Base-by-base conservation (phyloP, 2,888 invertebrate genomes). In the Parelbella ahira region DNA sequence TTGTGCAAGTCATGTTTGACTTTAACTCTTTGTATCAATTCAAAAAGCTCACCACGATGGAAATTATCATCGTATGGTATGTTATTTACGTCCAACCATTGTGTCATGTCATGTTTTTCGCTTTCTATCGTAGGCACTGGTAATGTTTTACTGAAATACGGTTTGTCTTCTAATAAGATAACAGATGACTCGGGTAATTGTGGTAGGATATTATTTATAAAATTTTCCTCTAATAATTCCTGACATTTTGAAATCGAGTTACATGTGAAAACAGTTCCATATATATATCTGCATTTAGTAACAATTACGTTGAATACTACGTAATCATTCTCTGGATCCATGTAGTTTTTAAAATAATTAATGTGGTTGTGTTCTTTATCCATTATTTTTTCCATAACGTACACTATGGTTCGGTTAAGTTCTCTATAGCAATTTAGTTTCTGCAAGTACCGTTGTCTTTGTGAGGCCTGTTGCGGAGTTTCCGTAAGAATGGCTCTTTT, bases 401-500 rank as follows among this genome's bases (percentile, higher is more conserved):
- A 49, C 25, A 44, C 33, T 21, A 37, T 30, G 23, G 12, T 6
- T 3, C 15, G 13, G 6, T 27, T 44, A 10, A 8, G 18, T 3
- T 48, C 41, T 28, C 62, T 54, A 5, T 49, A 53, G 2, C 44
- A 27, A 1, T 36, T 43, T 12, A 63, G 53, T 34, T 47, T 30
- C 0, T 51, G 25, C 1, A 64, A 42, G 36, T 56, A 64, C 10
- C 48, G 45, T 7, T 57, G 51, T 18, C 54, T 55, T 2, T 11
- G 28, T 2, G 44, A 36, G 4, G 45, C 20, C 15, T 51, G 49
- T 8, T 53, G 42, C 0, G 53, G 47, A 1, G 56, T 45, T 43
- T 64, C 64, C 3, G 58, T 29, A 0, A 63, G 5, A 1, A 61
- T 48, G 7, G 32, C 47, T 30, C 44, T 55, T n/a, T 48, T 28